Conservation (phyloP, 2,888 invertebrate species). For the Noctua janthe region DNA sequence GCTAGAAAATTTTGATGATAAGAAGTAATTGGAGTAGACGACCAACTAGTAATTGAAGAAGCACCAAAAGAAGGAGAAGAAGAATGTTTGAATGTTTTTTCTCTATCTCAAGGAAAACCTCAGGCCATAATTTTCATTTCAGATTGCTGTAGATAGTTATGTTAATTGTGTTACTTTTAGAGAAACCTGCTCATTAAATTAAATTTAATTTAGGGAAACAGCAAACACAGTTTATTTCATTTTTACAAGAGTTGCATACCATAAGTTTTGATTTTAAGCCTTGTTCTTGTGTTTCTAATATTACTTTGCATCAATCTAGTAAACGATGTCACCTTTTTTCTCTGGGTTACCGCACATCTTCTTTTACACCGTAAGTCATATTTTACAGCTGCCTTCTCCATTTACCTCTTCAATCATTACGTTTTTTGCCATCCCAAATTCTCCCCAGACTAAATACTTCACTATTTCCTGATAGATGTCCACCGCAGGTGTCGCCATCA, state of each 20-base stretch:
- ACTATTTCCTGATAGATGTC: constrained; percentile 30
- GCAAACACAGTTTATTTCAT: too few relatives aligned
- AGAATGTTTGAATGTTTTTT: neutral
- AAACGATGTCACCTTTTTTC: neutral
- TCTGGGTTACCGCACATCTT: rapidly evolving
- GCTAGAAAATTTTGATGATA: neutral
- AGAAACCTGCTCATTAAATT: neutral
- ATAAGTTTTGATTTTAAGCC: neutral
- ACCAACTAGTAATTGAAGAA: neutral
- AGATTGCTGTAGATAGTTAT: neutral
- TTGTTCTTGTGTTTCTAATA: neutral
- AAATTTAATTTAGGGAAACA: neutral
- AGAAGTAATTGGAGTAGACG: neutral
- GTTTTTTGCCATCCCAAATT: constrained; percentile 4
- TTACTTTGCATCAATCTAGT: too few relatives aligned
- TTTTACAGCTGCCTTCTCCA: neutral
- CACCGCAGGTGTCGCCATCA: constrained; percentile 45
- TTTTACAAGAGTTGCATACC: too few relatives aligned
- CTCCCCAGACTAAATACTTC: neutral
- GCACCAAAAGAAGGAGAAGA: neutral
- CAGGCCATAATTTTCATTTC: neutral
- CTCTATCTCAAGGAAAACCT: neutral
- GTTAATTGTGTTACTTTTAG: neutral
- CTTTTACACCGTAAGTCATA: neutral
- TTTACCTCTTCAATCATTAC: neutral